Conservation (phyloP, 2,888 invertebrate genomes). For the Agrochola lychnidis region DNA sequence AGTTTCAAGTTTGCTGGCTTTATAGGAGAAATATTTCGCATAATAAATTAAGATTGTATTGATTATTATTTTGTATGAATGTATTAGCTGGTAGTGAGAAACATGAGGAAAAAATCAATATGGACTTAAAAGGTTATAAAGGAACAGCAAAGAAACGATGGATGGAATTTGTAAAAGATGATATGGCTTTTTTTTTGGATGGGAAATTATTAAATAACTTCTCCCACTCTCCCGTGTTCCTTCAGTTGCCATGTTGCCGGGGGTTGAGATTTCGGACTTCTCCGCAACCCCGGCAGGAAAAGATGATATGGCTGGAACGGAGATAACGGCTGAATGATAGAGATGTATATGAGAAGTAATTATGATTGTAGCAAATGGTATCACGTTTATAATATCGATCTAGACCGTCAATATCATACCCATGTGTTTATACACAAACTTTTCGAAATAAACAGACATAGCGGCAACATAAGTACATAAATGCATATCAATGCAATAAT, state of each 20-base stretch:
- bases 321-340: too few species aligned
- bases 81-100: neutral
- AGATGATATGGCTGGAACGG: too few species aligned
- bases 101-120: neutral
- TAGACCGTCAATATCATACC: neutral
- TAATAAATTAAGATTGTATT: neutral
- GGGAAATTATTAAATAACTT: too few species aligned
- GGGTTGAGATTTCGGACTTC: too few species aligned
- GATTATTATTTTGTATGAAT: neutral
- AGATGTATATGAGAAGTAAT: too few species aligned
- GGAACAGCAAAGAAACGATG: neutral
- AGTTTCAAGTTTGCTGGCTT: neutral
- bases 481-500: conserved; percentile 33
- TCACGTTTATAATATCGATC: neutral
- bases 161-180: neutral
- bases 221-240: too few species aligned
- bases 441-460: conserved; percentile 34
- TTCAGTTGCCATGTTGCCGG: too few species aligned
- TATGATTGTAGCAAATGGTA: neutral
- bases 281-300: too few species aligned
- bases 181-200: too few species aligned
- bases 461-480: conserved; percentile 22
- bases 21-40: neutral
- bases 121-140: neutral
- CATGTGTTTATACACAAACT: conserved; percentile 26